Conservation (phyloP, 2,797 vertebrate genomes). For the Microctenopoma stevenorrisi region DNA sequence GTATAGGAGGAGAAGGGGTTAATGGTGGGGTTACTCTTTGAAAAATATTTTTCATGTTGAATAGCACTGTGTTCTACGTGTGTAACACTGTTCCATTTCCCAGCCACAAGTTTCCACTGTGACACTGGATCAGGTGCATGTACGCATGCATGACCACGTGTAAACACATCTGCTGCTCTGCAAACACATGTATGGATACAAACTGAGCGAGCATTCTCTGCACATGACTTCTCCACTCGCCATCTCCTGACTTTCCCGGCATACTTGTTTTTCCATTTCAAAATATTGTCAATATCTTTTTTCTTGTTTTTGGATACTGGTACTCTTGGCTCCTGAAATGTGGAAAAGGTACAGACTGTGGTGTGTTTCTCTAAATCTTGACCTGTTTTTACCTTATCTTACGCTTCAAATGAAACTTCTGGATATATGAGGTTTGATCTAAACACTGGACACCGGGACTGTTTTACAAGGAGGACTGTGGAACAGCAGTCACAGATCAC, state of each 20-base stretch:
- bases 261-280: background rate
- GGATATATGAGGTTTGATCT: no score
- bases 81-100: constrained; percentile 7
- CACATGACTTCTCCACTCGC: background rate
- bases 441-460: no score
- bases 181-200: constrained; percentile 29
- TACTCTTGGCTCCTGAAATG: no score
- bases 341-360: no score
- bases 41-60: constrained; percentile 1
- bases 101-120: constrained; percentile 34
- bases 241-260: background rate
- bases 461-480: no score
- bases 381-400: no score
- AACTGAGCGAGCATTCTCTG: background rate
- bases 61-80: background rate
- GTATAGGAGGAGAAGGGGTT: background rate
- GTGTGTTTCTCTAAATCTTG: no score
- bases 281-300: background rate
- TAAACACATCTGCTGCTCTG: constrained; percentile 20
- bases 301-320: no score
- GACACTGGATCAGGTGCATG: background rate
- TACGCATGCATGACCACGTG: constrained; percentile 13
- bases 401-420: no score
- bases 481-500: no score
- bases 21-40: background rate